phyloP scores from a whole-genome alignment of 2,797 vertebrate genomes.

The Gadopsis bispinosus region DNA sequence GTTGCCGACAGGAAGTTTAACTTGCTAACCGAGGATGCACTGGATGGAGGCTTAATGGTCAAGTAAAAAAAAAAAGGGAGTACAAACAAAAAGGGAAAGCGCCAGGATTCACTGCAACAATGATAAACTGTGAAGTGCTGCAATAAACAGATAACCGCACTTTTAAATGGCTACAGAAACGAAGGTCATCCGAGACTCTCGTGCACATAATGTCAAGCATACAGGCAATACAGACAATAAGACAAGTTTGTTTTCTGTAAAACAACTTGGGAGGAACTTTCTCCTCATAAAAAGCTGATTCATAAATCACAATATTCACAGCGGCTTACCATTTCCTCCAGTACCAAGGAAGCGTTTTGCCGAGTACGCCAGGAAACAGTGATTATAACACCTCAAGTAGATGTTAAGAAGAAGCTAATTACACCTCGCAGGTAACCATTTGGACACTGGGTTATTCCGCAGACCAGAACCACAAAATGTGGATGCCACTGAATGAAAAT shows the following conservation, averaged over 20 bases:
- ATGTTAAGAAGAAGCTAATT: neutral
- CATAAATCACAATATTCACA: neutral
- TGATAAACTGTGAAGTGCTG: neutral
- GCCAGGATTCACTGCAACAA: neutral
- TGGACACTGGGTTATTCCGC: neutral
- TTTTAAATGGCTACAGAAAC: neutral
- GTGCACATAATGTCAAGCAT: neutral
- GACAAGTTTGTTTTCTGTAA: neutral
- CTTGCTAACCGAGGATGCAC: neutral
- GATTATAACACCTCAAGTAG: neutral
- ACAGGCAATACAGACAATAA: neutral
- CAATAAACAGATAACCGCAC: neutral
- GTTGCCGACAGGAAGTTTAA: neutral
- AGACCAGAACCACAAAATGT: neutral
- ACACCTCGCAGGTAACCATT: neutral
- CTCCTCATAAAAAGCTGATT: neutral
- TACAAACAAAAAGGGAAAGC: neutral
- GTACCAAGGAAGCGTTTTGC: neutral
- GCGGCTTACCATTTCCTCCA: neutral
- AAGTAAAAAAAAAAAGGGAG: neutral
- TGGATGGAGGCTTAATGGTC: neutral
- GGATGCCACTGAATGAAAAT: neutral
- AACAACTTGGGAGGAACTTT: neutral
- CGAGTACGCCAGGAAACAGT: neutral
- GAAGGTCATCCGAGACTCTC: neutral